Evolutionary conservation across 2,113 vertebrate genomes (phyloP), one percentile per base, ranked within the genome.

Genomic region (Hypomesus transpacificus): DNA sequence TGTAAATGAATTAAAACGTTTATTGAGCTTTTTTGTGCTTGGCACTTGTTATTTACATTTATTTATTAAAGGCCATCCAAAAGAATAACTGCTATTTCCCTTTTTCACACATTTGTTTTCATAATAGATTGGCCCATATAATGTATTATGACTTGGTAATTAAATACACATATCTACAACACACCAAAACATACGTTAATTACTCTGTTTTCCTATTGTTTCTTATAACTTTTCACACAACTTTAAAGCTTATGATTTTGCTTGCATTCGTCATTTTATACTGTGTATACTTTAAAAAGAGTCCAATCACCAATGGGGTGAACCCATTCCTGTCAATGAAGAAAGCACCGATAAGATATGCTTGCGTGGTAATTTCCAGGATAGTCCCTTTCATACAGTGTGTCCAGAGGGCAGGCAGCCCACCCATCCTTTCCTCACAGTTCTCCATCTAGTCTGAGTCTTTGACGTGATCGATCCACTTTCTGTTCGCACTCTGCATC

Each of bases 161-260:
- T 97, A 98, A 98, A 98, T 98, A 99, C 91, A 94, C 87, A 93
- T 95, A 94, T 96, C 93, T 95, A 96, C 93, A 95, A 92, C 95
- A 96, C 94, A 91, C 92, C 94, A 96, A 93, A 94, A 94, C 93
- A 91, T 89, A 96, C 91, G 90, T 92, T 91, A 93, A 91, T 92
- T 92, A 90, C 90, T 92, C 89, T 91, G 91, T 87, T 89, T 91
- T 92, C 82, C 89, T 91, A 94, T 93, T 92, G 85, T 92, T 92
- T 94, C 88, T 83, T 88, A 92, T 71, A 82, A 80, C 67, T 79
- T 84, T 92, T 93, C 94, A 97, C 95, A 96, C 94, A 89, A 90
- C 87, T 82, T 93, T 94, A 91, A 94, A 92, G 90, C 92, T 90
- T 88, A 88, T 70, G 81, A 74, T 89, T 88, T 87, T 81, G 76